A percentile compares a stretch with the other conserved stretches of the same genome.
These are phyloP conservation scores for Steinernema khuongi DNA, from an alignment of 1,140 invertebrate species.

Conservation along the genomic window DNA sequence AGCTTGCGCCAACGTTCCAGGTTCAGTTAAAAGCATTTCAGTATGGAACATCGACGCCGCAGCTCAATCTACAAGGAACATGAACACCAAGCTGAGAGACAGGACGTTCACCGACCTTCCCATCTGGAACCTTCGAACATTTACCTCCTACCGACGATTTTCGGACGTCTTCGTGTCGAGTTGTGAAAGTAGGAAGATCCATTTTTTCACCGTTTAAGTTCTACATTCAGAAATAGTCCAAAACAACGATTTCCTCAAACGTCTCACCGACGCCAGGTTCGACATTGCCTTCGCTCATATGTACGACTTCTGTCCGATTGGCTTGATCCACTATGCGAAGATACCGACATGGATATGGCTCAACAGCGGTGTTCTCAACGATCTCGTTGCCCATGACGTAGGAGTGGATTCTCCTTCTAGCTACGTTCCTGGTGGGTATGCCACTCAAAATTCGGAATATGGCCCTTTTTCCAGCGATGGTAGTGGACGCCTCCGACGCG, in stretches of 20 bases:
- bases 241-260: slow-evolving; percentile 4
- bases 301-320: slow-evolving; percentile 22
- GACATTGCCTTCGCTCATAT: slow-evolving; percentile 25
- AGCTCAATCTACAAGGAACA: background rate
- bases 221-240: background rate
- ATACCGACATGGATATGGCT: slow-evolving; percentile 26
- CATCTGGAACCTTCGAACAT: background rate
- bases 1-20: background rate
- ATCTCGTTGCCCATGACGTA: slow-evolving; percentile 10
- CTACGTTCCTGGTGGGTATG: slow-evolving; percentile 16
- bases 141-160: background rate
- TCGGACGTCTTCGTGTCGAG: background rate
- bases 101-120: slow-evolving; percentile 16
- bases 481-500: background rate
- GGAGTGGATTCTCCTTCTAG: slow-evolving; percentile 7
- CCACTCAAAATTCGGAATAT: too few species aligned
- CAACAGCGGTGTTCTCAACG: slow-evolving; percentile 8
- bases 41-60: background rate
- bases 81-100: background rate
- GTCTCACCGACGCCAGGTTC: slow-evolving; percentile 14
- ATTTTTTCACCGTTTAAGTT: background rate
- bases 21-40: background rate
- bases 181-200: background rate
- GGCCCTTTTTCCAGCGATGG: slow-evolving; percentile 1
- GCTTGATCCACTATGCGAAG: slow-evolving; percentile 17